Evolutionary conservation across 2,888 invertebrate genomes (phyloP), one percentile per base, ranked within the genome.

Genomic region (Chymomyza fuscimana): DNA sequence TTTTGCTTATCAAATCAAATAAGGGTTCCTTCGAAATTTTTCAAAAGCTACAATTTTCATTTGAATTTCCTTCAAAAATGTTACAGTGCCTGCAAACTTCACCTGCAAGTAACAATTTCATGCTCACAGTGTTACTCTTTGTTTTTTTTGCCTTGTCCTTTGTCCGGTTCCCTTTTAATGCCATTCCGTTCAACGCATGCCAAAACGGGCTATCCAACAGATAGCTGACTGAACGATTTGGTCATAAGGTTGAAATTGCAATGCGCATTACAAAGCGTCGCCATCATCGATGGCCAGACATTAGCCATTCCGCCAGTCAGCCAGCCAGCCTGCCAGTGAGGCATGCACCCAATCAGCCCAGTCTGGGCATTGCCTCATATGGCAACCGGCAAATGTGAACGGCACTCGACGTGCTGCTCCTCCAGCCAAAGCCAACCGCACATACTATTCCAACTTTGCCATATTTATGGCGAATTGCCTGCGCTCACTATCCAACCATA

Each of bases 381-480:
- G 66, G 66, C 60, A 66, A 66, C 66, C 66, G 66, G 66, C 66
- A 60, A 51, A 36, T 66, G 22, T 29, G 16, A 22, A n/a, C 62
- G 40, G 54, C 62, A 62, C 15, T 19, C 40, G 22, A n/a, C 59
- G 59, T 25, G 63, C 61, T 32, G 36, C 36, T 25, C 52, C 19
- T 46, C 40, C 40, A 46, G 36, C n/a, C 51, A 22, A 40, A 64
- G 7, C 64, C 50, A 69, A 36, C 62, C 59, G 72, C 72, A 64
- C 65, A 76, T 75, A 76, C 72, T 68, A 67, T 76, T 65, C 50
- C 40, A 46, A 15, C 12, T 46, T 46, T 46, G 40, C 76, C 67
- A 76, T 76, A 76, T 75, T 75, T 75, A 72, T 75, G 72, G 70
- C 63, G 19, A n/a, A 65, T 46, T 46, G 40, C 40, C 61, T 70